phyloP scores from a whole-genome alignment of 2,113 vertebrate genomes.

The Stomatorhinus ivindoensis region DNA sequence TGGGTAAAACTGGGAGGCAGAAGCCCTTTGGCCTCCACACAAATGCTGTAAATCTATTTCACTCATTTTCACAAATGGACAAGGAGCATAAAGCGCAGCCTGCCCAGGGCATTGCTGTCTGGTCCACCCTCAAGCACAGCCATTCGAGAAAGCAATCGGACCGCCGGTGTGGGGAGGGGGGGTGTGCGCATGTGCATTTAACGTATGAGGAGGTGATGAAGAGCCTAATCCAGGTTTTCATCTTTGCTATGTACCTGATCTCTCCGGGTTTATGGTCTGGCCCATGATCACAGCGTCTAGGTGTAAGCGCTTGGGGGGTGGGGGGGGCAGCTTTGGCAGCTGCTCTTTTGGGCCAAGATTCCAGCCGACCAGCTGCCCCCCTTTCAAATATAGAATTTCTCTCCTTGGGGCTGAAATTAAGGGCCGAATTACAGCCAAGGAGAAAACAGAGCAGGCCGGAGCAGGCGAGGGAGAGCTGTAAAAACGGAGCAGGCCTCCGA shows the following conservation, averaged over 20 bases:
- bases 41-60: not conserved
- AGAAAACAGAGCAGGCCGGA: not conserved
- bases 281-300: not conserved
- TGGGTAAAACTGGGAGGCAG: not conserved
- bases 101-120: not conserved
- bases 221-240: slow-evolving; percentile 7
- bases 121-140: not conserved
- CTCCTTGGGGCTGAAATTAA: not conserved
- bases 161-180: not conserved
- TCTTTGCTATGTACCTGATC: slow-evolving; percentile 10
- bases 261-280: not conserved
- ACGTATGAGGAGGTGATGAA: not conserved
- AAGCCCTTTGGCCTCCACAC: not conserved
- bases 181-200: not conserved
- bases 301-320: not conserved
- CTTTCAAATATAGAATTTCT: not conserved
- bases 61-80: not conserved
- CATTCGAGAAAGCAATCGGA: not conserved
- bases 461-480: not conserved
- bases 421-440: not conserved
- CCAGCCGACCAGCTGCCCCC: slow-evolving; percentile 1
- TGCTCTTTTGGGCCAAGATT: not conserved
- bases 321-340: not conserved
- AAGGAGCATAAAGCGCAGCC: not conserved
- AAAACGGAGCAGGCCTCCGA: not conserved